These are phyloP conservation scores for Julus scanicus DNA, from an alignment of 2,888 invertebrate genomes.

Conservation along the genomic window DNA sequence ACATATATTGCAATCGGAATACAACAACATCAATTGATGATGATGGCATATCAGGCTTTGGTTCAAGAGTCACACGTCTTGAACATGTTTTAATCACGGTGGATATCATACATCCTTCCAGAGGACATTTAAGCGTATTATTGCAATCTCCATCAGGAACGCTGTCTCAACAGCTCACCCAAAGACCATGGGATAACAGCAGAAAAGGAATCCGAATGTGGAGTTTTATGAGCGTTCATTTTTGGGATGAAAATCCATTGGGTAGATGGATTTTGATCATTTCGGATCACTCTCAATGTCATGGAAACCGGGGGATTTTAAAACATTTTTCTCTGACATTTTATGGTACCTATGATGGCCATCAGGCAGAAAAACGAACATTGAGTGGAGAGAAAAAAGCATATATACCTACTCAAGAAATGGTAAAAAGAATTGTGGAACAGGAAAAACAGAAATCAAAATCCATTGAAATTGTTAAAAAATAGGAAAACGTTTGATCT, in stretches of 20 bases:
- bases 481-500: neutral
- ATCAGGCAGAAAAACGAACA: neutral
- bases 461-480: neutral
- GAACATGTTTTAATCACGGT: slow-evolving; percentile 66
- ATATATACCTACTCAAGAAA: slow-evolving; percentile 37
- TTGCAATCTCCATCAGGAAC: slow-evolving; percentile 64
- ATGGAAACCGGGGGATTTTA: neutral
- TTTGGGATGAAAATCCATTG: slow-evolving; percentile 69
- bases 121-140: slow-evolving; percentile 64
- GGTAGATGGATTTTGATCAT: slow-evolving; percentile 66
- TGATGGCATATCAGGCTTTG: neutral
- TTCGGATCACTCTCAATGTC: slow-evolving; percentile 58
- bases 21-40: neutral
- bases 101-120: slow-evolving; percentile 62
- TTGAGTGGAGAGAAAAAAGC: slow-evolving; percentile 34
- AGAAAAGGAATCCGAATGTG: slow-evolving; percentile 67
- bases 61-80: slow-evolving; percentile 58
- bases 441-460: slow-evolving; percentile 31
- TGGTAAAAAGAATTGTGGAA: neutral
- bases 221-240: slow-evolving; percentile 69
- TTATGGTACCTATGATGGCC: slow-evolving; percentile 42
- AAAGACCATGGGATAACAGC: slow-evolving; percentile 65
- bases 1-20: slow-evolving; percentile 40
- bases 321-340: slow-evolving; percentile 50
- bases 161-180: slow-evolving; percentile 64